A percentile compares a stretch with the other conserved stretches of the same genome.
Conservation (phyloP, 2,888 invertebrate species). For the Balanococcus diminutus region DNA sequence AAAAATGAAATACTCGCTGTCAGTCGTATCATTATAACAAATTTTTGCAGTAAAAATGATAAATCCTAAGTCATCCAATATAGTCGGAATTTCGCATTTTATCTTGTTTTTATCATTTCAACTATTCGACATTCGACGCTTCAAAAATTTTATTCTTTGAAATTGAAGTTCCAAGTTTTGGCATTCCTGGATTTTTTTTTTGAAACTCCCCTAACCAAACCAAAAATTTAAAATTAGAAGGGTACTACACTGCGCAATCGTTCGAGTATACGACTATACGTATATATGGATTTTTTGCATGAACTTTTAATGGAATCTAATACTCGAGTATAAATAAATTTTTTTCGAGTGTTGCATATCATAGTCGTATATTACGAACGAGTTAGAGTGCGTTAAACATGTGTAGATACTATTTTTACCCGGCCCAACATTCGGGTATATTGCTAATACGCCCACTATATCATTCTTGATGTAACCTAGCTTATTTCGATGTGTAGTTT, state of each 20-base stretch:
- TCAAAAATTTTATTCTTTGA: too few species aligned
- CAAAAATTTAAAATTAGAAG: too few species aligned
- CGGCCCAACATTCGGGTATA: not conserved
- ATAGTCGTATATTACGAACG: not conserved
- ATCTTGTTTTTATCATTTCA: too few species aligned
- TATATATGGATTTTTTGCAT: not conserved
- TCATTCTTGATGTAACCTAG: slow-evolving; percentile 8
- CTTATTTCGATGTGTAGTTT: not conserved
- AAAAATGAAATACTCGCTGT: not conserved
- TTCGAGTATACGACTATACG: too few species aligned
- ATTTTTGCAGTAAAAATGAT: not conserved
- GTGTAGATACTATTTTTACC: slow-evolving; percentile 20
- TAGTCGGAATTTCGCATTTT: too few species aligned
- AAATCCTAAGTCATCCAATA: not conserved
- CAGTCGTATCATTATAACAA: not conserved
- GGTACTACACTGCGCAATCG: too few species aligned
- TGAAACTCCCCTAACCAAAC: too few species aligned
- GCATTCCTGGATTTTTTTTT: too few species aligned
- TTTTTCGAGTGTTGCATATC: not conserved
- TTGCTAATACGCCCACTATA: slow-evolving; percentile 12
- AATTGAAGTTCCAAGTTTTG: too few species aligned
- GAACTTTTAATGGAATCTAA: not conserved
- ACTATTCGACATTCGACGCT: too few species aligned
- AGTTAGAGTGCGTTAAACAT: not conserved
- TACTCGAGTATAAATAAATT: not conserved